Percentiles rank a stretch among this genome's conserved stretches.
Evolutionary conservation across 1,140 invertebrate species (phyloP).

Genomic region (Anagrus nilaparvatae): DNA sequence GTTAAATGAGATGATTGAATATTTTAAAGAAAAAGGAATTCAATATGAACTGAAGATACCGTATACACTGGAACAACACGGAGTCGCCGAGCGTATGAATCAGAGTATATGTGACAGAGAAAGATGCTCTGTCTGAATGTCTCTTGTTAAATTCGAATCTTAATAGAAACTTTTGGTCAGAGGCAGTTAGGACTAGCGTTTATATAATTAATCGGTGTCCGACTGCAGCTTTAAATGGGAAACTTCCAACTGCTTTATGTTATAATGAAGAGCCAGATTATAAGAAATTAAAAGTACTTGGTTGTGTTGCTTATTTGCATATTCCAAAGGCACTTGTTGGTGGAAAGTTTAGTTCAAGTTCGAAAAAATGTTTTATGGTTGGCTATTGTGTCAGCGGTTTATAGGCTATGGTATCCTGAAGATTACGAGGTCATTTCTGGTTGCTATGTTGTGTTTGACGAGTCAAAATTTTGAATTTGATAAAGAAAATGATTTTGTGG

Average conservation of each 20-base stretch:
- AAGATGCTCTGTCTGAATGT: constrained; percentile 3
- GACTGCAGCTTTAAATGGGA: constrained; percentile 6
- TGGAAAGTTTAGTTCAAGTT: constrained; percentile 9
- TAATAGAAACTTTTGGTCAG: constrained; percentile 24
- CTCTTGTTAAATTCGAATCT: constrained; percentile 2
- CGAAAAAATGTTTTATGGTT: constrained; percentile 9
- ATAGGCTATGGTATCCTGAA: constrained; percentile 8
- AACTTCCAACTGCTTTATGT: constrained; percentile 15
- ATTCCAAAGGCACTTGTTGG: constrained; percentile 10
- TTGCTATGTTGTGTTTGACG: constrained; percentile 8
- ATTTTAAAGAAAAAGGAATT: constrained; percentile 7
- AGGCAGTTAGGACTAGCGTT: no score
- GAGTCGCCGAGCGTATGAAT: constrained; percentile 17
- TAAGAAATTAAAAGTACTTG: constrained; percentile 17
- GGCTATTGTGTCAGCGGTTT: constrained; percentile 13
- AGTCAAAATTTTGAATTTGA: background rate
- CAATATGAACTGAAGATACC: constrained; percentile 16
- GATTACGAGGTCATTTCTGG: background rate
- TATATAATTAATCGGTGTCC: constrained; percentile 24
- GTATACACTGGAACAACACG: constrained; percentile 22
- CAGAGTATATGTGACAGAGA: constrained; percentile 10
- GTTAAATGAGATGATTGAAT: background rate
- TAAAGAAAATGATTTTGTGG: background rate
- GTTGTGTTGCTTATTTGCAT: constrained; percentile 10
- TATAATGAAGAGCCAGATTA: constrained; percentile 14